phyloP scores from a whole-genome alignment of 2,888 invertebrate species.

The Lepidonotus clava region DNA sequence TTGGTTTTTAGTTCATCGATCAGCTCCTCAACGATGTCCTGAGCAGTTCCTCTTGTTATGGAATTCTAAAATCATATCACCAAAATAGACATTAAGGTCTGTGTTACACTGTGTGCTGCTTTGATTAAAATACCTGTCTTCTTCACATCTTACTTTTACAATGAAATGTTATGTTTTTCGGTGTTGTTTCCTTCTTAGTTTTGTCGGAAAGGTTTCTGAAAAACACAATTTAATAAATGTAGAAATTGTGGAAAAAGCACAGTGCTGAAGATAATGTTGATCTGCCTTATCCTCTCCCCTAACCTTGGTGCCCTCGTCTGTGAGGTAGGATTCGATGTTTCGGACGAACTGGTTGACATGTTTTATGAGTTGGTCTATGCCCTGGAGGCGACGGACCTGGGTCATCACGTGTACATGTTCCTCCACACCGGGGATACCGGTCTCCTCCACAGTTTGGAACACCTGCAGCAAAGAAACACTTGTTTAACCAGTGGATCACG shows the following conservation, averaged over 20 bases:
- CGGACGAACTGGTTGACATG: constrained; percentile 65
- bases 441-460: constrained; percentile 67
- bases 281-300: too few relatives aligned
- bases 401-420: constrained; percentile 68
- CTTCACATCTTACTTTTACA: too few relatives aligned
- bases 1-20: neutral
- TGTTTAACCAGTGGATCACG: too few relatives aligned
- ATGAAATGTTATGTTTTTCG: too few relatives aligned
- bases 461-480: constrained; percentile 64
- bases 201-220: too few relatives aligned
- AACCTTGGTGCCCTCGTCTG: constrained; percentile 64
- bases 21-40: neutral
- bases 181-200: too few relatives aligned
- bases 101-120: too few relatives aligned
- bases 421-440: constrained; percentile 67
- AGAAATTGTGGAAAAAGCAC: too few relatives aligned
- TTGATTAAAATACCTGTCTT: too few relatives aligned
- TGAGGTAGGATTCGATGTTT: constrained; percentile 67
- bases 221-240: too few relatives aligned
- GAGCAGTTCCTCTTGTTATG: neutral
- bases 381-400: constrained; percentile 59
- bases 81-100: too few relatives aligned
- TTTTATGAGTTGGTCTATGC: constrained; percentile 64
- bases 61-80: neutral
- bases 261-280: too few relatives aligned